Evolutionary conservation across 2,888 invertebrate species (phyloP), one percentile per base, ranked within the genome.

Genomic region (Ferdinandea cuprea): DNA sequence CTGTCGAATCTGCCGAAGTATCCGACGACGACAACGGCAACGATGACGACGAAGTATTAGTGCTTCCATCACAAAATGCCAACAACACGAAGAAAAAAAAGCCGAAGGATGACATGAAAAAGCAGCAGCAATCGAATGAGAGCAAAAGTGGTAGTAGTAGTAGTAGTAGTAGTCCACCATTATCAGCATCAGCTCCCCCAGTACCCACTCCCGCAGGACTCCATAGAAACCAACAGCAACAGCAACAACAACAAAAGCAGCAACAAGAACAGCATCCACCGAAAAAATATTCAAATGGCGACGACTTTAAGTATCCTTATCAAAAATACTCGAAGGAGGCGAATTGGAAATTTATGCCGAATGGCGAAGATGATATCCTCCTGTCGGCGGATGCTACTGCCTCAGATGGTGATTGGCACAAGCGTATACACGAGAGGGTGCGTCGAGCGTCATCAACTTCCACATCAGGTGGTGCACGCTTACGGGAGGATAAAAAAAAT

Each of bases 261-360:
- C n/a, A n/a, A n/a, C n/a, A n/a, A n/a, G n/a, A n/a, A n/a, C n/a
- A n/a, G n/a, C n/a, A 88, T 88, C 89, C 88, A 86, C 90, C 89
- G 76, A 90, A 90, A 87, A 89, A 89, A 85, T 89, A 89, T 86
- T 84, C 86, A 84, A 88, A 86, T 86, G 87, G 88, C 72, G 90
- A 90, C 85, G 90, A 91, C 85, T 91, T 90, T 86, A 89, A 93
- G 89, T 92, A 92, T 86, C 92, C 93, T 74, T 92, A 93, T 89
- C 94, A 94, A 90, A 96, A 96, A 90, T 96, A 96, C 89, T 94
- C 95, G 68, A 93, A 94, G 87, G 95, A 95, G 87, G 96, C 96
- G 85, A 96, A 96, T 88, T 88, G 88, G 86, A 89, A 89, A 86
- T 85, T 76, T 58, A 66, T 66, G 63, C 77, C 83, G 66, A 79